A percentile compares a stretch with the other conserved stretches of the same genome.
phyloP scores from a whole-genome alignment of 2,888 invertebrate genomes.

The Athrips mouffetella region DNA sequence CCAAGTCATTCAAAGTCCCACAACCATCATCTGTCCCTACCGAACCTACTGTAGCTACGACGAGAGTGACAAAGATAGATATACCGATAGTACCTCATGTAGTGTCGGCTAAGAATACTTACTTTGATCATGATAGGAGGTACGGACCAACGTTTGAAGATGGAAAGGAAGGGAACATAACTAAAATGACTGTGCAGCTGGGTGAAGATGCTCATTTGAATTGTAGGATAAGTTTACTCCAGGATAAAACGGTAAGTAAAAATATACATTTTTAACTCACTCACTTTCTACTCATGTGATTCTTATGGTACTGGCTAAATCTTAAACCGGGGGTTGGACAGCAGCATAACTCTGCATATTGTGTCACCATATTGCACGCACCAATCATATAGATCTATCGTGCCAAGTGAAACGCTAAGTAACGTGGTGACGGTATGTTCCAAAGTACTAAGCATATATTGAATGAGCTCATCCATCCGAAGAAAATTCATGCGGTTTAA shows the following conservation, averaged over 20 bases:
- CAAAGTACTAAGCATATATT: too few species aligned
- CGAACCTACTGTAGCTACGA: constrained; percentile 28
- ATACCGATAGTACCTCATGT: constrained; percentile 58
- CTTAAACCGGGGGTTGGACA: too few species aligned
- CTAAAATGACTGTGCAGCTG: constrained; percentile 85
- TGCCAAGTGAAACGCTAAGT: too few species aligned
- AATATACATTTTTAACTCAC: neutral
- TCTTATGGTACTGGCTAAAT: too few species aligned
- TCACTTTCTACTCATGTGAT: too few species aligned
- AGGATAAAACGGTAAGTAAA: constrained; percentile 84
- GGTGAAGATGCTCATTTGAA: constrained; percentile 85
- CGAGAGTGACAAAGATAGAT: constrained; percentile 33
- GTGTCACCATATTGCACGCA: too few species aligned
- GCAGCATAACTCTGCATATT: too few species aligned
- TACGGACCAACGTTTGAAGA: constrained; percentile 86
- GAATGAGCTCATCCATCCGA: too few species aligned
- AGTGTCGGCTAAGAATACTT: constrained; percentile 59
- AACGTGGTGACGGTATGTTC: too few species aligned
- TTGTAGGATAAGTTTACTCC: constrained; percentile 85
- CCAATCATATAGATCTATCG: too few species aligned
- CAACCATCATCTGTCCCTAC: constrained; percentile 40
- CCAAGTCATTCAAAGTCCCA: constrained; percentile 71
- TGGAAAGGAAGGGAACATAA: constrained; percentile 75
- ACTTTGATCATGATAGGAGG: constrained; percentile 74
- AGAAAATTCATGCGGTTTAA: too few species aligned